Conservation (phyloP, 1,140 invertebrate species). For the Glossosoma conforme region DNA sequence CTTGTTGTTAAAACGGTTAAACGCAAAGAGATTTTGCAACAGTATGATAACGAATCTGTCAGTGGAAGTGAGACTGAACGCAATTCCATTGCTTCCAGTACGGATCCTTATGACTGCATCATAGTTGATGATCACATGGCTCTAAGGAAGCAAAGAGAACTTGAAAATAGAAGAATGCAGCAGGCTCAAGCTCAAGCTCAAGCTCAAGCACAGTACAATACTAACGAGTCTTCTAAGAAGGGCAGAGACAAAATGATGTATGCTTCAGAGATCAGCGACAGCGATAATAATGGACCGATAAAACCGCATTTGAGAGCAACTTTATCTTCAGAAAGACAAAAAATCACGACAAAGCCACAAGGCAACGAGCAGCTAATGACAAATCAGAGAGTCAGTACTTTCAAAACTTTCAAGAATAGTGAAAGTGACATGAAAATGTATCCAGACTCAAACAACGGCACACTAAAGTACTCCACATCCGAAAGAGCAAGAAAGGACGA, state of each 20-base stretch:
- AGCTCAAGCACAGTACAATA: slow-evolving; percentile 15
- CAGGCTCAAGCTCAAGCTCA: slow-evolving; percentile 34
- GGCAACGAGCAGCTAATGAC: slow-evolving; percentile 11
- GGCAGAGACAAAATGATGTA: slow-evolving; percentile 17
- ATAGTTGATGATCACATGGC: slow-evolving; percentile 67
- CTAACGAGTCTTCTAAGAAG: slow-evolving; percentile 34
- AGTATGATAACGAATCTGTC: slow-evolving; percentile 58
- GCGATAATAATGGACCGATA: slow-evolving; percentile 36
- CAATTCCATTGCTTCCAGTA: slow-evolving; percentile 59
- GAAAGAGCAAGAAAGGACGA: slow-evolving; percentile 45
- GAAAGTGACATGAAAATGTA: slow-evolving; percentile 50
- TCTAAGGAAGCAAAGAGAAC: slow-evolving; percentile 54
- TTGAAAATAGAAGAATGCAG: slow-evolving; percentile 44
- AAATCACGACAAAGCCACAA: slow-evolving; percentile 40
- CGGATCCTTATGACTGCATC: slow-evolving; percentile 67
- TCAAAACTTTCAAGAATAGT: slow-evolving; percentile 50
- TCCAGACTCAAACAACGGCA: slow-evolving; percentile 47
- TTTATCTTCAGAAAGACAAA: slow-evolving; percentile 41
- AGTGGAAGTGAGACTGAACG: slow-evolving; percentile 51
- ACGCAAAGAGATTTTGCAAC: slow-evolving; percentile 62
- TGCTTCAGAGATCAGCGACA: slow-evolving; percentile 28
- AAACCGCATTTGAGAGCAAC: slow-evolving; percentile 47
- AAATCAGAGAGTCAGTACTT: slow-evolving; percentile 35
- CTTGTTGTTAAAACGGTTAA: slow-evolving; percentile 63
- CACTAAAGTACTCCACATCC: slow-evolving; percentile 48